These are phyloP conservation scores for Solenopsis invicta DNA, from an alignment of 1,140 invertebrate species.

Conservation along the genomic window DNA sequence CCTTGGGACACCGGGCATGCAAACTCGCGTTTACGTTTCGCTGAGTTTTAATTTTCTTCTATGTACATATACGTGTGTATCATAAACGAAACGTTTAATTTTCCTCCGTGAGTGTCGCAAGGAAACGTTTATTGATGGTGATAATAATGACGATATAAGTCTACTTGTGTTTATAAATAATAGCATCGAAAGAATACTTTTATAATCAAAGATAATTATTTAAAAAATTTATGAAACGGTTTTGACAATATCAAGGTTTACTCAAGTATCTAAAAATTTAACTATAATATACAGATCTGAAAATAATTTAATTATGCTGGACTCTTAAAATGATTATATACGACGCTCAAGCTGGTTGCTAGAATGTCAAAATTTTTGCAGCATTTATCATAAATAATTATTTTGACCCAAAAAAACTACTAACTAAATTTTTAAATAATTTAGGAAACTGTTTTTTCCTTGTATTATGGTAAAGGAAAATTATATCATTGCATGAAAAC, in stretches of 20 bases:
- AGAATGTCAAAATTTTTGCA: too few species aligned
- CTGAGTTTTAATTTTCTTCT: constrained; percentile 34
- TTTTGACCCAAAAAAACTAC: too few species aligned
- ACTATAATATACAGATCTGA: too few species aligned
- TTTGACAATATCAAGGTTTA: not conserved
- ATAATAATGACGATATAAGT: not conserved
- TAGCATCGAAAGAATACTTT: not conserved
- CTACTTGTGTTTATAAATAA: not conserved
- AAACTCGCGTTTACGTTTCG: constrained; percentile 28
- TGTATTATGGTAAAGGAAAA: not conserved
- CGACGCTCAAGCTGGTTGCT: too few species aligned
- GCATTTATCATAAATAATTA: too few species aligned
- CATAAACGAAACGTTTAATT: not conserved
- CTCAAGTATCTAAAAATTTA: too few species aligned
- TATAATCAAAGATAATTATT: not conserved
- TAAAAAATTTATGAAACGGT: not conserved
- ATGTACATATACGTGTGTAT: not conserved
- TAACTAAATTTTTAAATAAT: too few species aligned
- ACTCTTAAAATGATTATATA: too few species aligned
- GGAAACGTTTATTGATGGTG: not conserved
- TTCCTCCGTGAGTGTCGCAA: not conserved
- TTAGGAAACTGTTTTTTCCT: too few species aligned
- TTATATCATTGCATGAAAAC: not conserved
- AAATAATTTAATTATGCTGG: too few species aligned
- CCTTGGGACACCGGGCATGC: constrained; percentile 17